Evolutionary conservation across 2,888 invertebrate species (phyloP), one percentile per base, ranked within the genome.

Genomic region (Drosophila borealis): DNA sequence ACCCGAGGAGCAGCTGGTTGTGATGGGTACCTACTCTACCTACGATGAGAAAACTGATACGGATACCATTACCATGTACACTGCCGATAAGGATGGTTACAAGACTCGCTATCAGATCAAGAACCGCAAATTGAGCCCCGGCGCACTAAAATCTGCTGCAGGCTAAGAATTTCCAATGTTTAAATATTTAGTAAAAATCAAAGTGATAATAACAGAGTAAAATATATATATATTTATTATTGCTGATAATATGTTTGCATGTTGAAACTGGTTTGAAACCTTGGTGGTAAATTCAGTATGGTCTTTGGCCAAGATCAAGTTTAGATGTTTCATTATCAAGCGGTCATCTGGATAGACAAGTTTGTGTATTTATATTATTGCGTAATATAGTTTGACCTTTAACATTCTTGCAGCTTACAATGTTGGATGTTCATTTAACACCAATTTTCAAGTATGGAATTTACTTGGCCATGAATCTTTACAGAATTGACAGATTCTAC

Each of bases 11-110:
- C 82, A 92, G 62, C 72, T 92, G 9, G 91, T 92, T 2, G 91
- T 92, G 0, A 91, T 92, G 91, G 92, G 92, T 55, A 68, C 87
- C 8, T 92, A 90, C 70, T 76, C 88, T 4, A 68, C 68, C 2
- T 90, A 89, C n/a, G 90, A 91, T 69, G 90, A 91, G 67, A 90
- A 90, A 64, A 89, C 91, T 54, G 87, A 90, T 1, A 90, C 72
- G 34, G 91, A 91, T 17, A 89, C 91, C 11, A 80, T 90, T 3
- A 91, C 91, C 8, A 91, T 92, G 91, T 92, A 92, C 71, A 92
- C 91, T 3, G 92, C 92, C 54, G 92, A 92, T 54, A 92, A 92
- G 70, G 89, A 91, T 71, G 92, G 92, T 51, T 92, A 92, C 72
- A 90, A 90, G 44, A 63, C 92, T 3, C 88, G 89, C 25, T 90